Evolutionary conservation across 2,888 invertebrate genomes (phyloP).

Genomic region (Mactromeris polynyma): DNA sequence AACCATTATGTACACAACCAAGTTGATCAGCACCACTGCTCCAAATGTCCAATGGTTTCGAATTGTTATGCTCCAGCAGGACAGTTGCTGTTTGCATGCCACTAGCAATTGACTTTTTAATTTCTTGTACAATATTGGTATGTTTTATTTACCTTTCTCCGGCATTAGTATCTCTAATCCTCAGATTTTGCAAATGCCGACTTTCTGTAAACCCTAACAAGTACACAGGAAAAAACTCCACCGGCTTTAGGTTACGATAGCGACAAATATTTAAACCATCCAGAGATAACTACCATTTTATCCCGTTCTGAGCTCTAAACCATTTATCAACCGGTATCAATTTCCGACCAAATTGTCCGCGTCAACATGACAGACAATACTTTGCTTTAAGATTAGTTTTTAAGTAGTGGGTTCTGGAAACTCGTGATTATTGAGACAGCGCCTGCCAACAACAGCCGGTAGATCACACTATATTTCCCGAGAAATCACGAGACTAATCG

Average conservation of each 20-base stretch:
- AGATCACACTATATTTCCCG: not conserved
- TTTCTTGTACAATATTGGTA: too few species aligned
- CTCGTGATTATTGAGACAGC: not conserved
- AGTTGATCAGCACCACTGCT: too few species aligned
- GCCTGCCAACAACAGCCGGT: not conserved
- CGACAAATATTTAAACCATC: not conserved
- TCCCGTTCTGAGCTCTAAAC: not conserved
- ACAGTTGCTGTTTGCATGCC: too few species aligned
- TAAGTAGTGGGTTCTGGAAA: not conserved
- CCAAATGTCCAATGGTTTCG: too few species aligned
- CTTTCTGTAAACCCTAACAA: not conserved
- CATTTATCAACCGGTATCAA: constrained; percentile 8
- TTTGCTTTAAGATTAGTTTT: not conserved
- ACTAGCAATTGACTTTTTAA: too few species aligned
- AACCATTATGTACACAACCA: too few species aligned
- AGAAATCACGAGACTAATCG: not conserved
- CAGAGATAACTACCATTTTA: not conserved
- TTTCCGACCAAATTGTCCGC: constrained; percentile 18
- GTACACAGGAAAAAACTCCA: not conserved
- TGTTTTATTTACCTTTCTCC: too few species aligned
- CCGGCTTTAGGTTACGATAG: not conserved
- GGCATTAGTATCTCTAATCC: too few species aligned
- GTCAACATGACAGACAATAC: not conserved
- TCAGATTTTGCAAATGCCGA: not conserved
- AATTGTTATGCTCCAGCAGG: too few species aligned